Base-by-base conservation (phyloP, 1,140 invertebrate species). In the Orius insidiosus region DNA sequence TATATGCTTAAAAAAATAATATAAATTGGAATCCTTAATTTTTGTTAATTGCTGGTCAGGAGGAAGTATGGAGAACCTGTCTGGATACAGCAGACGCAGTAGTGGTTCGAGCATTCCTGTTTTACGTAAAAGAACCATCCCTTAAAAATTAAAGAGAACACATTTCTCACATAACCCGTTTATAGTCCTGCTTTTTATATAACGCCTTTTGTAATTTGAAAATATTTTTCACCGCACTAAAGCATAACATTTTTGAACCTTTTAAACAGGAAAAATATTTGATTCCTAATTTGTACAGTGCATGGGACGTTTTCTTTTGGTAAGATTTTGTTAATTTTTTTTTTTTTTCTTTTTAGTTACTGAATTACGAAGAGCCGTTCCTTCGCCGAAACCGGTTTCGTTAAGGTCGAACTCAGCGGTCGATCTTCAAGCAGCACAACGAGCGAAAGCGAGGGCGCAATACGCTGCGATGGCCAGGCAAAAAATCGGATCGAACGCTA, bases 371-470 rank as follows among this genome's bases (percentile, higher is more conserved):
- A 42, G 47, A 33, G 37, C 47, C 9, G 32, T 51, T 35, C 37
- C 45, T 13, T 42, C 51, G 10, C 46, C 48, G 32, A 48, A 11
- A 15, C 49, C 48, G n/a, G 46, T 49, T 30, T 54, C 55, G 47
- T 69, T 68, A 55, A 74, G 89, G 49, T 94, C 89, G 38, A 88
- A 85, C 57, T 93, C 88, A 53, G 89, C 89, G 34, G 85, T 94
- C 58, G 90, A 96, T 69, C 71, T 88, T 45, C 83, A 84, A 54
- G 85, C 86, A 7, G 86, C 78, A 16, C 80, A 87, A 62, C 67
- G 86, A 44, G 86, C 86, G 11, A 81, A 84, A 54, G 80, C 77
- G 0, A 68, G 85, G 47, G 74, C 79, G 30, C 72, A 82, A 51
- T 87, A 86, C 61, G 80, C 80, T 13, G 75, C 78, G 52, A 70